Evolutionary conservation across 1,140 invertebrate genomes (phyloP), one percentile per base, ranked within the genome.

Genomic region (Drosophila hydei): DNA sequence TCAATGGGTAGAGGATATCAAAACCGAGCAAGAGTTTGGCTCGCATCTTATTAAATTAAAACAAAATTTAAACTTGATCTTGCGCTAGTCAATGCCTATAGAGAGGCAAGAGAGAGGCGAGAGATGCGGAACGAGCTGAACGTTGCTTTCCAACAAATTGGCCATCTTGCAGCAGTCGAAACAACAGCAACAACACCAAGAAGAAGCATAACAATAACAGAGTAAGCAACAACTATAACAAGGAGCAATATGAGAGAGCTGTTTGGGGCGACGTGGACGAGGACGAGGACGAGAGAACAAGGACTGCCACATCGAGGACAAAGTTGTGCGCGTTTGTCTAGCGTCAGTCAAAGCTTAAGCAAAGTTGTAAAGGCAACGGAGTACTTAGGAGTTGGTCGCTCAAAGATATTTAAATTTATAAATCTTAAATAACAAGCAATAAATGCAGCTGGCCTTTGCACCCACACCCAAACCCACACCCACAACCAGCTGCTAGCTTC

Each of bases 381-480:
- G 38, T 74, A 75, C 79, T 83, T 79, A 74, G 80, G 67, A 84
- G 79, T 83, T 79, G 80, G 72, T 73, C 72, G 50, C 80, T 79
- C 76, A 85, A 72, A 84, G 76, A 84, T 84, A 84, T 84, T 84
- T 85, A 84, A 84, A 84, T 84, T 85, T 84, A 84, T 84, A 84
- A 84, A 84, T 84, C 79, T 79, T 84, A 85, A 84, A 85, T 85
- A 84, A 84, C 79, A 85, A 79, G 79, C 80, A 84, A 84, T 84
- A 84, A 85, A 84, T 85, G 79, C 80, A 75, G 33, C 59, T 72
- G 77, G 65, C 65, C 65, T 64, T 75, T 56, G 43, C 60, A 60
- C 42, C 25, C 42, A 52, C 45, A 42, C 33, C 21, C n/a, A n/a
- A n/a, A n/a, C 9, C 30, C 30, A 6, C 30, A 1, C 30, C 30